Evolutionary conservation across 2,797 vertebrate genomes (phyloP), one percentile per base, ranked within the genome.

Genomic region (Melanotaenia nigrans): DNA sequence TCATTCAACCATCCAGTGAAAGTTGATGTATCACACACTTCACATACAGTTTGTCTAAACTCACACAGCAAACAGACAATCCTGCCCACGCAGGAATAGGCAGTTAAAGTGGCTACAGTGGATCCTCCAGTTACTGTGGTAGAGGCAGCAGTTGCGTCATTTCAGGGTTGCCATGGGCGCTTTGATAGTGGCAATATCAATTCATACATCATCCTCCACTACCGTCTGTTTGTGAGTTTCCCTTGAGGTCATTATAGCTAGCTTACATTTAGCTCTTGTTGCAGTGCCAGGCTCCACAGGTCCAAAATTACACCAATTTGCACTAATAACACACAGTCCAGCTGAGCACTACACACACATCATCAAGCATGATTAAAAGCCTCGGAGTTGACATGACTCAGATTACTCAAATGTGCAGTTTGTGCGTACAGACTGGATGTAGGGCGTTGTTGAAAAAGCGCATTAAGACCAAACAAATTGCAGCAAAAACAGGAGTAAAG

Each of bases 121-220:
- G 58, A 76, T 85, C 64, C 77, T 83, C 61, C 38, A 28, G 90
- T 93, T 89, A 88, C 90, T 90, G 90, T 87, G 88, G 88, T 25
- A 89, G 79, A 86, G 59, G 63, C 55, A 66, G 64, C 28, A 1
- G 3, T 79, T 86, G 79, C 72, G 18, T 89, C 87, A 87, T 74
- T 62, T 56, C 69, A 65, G 75, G 51, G 88, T 88, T 91, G 79
- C 86, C 73, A 89, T 86, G 84, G 88, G 81, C 10, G 65, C 71
- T 86, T 80, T 80, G 54, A 70, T 73, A 72, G 71, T 60, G 60
- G 60, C 55, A 61, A 65, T 75, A 77, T 81, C 58, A 67, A 32
- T 65, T 75, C 38, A 65, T 65, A 58, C 8, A 60, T 57, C 38
- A 40, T 16, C 30, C 24, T 49, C 57, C 30, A 8, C 45, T 38